A percentile compares a stretch with the other conserved stretches of the same genome.
phyloP scores from a whole-genome alignment of 2,888 invertebrate genomes.

The Drepanosiphum platanoidis region DNA sequence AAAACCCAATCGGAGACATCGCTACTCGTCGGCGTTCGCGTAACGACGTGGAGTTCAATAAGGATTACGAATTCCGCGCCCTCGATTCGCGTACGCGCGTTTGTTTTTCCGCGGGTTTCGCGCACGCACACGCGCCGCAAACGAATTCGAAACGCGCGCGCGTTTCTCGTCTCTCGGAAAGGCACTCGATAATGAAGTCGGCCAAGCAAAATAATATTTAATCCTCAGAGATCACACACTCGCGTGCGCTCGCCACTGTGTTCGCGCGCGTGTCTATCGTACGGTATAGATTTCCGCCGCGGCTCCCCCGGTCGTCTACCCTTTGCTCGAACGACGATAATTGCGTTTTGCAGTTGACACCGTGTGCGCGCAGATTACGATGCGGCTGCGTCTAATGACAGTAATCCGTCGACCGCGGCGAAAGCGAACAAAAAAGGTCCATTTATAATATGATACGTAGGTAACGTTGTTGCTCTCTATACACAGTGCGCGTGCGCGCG shows the following conservation, averaged over 20 bases:
- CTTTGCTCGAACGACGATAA: conserved; percentile 20
- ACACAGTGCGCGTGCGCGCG: too few species aligned
- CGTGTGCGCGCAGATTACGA: not conserved
- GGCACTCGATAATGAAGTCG: not conserved
- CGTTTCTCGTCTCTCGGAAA: not conserved
- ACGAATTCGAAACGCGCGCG: not conserved
- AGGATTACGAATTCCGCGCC: not conserved
- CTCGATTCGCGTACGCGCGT: not conserved
- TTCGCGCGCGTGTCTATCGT: not conserved
- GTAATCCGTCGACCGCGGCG: conserved; percentile 4
- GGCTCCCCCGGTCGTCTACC: too few species aligned
- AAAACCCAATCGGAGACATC: not conserved
- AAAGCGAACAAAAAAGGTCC: not conserved
- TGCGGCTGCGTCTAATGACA: conserved; percentile 27
- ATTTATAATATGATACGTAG: too few species aligned
- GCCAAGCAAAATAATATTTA: not conserved
- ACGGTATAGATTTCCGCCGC: not conserved
- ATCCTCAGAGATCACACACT: not conserved
- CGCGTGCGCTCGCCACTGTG: not conserved
- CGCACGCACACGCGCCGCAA: not conserved
- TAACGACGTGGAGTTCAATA: not conserved
- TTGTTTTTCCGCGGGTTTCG: not conserved
- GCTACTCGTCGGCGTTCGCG: not conserved
- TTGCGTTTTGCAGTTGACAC: conserved; percentile 47
- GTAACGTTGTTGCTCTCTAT: too few species aligned